Percentiles rank a stretch among this genome's conserved stretches.
phyloP scores from a whole-genome alignment of 2,797 vertebrate genomes.

The Adelosebastes latens region DNA sequence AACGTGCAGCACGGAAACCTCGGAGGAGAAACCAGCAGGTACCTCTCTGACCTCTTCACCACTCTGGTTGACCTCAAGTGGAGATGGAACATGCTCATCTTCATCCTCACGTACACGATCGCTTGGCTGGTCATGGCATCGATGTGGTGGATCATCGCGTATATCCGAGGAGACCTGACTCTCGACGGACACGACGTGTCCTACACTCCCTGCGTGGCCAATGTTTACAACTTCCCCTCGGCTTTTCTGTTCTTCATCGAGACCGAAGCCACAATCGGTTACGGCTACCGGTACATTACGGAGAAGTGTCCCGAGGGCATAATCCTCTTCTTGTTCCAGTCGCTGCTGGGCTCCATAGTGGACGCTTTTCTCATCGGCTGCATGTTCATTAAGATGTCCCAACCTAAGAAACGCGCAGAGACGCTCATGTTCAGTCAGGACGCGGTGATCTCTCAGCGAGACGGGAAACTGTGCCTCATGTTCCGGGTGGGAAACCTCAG shows the following conservation, averaged over 20 bases:
- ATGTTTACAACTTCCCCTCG: conserved; percentile 94
- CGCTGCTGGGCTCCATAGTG: conserved; percentile 91
- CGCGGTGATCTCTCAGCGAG: conserved; percentile 90
- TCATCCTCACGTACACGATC: conserved; percentile 91
- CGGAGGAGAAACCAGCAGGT: conserved; percentile 91
- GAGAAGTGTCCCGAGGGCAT: conserved; percentile 93
- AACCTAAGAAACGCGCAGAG: conserved; percentile 93
- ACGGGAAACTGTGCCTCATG: conserved; percentile 93
- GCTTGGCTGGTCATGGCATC: conserved; percentile 94
- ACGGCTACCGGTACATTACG: conserved; percentile 92
- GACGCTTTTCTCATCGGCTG: conserved; percentile 94
- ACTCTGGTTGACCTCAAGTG: conserved; percentile 93
- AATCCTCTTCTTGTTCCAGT: conserved; percentile 93
- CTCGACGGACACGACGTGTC: conserved; percentile 78
- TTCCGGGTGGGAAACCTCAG: conserved; percentile 93
- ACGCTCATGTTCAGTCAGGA: conserved; percentile 93
- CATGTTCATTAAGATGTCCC: conserved; percentile 97
- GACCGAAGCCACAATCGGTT: conserved; percentile 93
- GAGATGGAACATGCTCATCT: conserved; percentile 94
- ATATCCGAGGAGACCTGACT: conserved; percentile 89
- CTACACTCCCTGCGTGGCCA: conserved; percentile 91
- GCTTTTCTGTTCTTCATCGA: conserved; percentile 96
- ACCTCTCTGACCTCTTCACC: conserved; percentile 92
- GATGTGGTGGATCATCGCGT: conserved; percentile 95
- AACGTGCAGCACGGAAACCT: conserved; percentile 94